A percentile compares a stretch with the other conserved stretches of the same genome.
Conservation (phyloP, 2,797 vertebrate species). For the Tamandua tetradactyla region DNA sequence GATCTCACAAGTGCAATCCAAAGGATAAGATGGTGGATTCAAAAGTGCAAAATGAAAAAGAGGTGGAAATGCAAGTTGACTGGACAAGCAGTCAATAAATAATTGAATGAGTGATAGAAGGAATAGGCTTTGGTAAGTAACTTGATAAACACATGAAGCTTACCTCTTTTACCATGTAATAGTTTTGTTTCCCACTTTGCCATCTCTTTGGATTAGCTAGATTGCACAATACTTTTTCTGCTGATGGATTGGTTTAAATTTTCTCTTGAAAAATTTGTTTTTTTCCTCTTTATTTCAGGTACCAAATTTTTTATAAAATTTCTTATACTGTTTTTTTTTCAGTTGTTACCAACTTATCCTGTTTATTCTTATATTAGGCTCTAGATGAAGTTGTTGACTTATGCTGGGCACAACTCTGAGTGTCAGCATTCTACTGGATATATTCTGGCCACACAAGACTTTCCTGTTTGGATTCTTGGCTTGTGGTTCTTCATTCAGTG, state of each 20-base stretch:
- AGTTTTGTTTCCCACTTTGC: neutral
- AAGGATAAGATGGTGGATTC: too few relatives aligned
- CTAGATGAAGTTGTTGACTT: neutral
- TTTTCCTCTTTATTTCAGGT: neutral
- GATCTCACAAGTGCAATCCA: too few relatives aligned
- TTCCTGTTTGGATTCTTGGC: neutral
- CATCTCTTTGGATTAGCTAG: neutral
- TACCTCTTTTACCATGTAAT: neutral
- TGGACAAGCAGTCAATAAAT: neutral
- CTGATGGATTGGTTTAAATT: neutral
- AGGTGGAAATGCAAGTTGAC: neutral
- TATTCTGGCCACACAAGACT: neutral
- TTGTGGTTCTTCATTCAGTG: conserved; percentile 4
- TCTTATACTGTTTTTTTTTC: neutral
- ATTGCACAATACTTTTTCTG: neutral
- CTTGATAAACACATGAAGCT: neutral
- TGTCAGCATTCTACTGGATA: neutral
- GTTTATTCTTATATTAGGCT: neutral
- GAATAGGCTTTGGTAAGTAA: neutral
- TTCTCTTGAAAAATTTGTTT: neutral
- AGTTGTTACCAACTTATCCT: neutral
- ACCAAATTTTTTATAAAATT: neutral
- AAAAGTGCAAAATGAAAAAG: neutral
- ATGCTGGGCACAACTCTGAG: neutral
- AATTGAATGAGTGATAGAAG: neutral